Evolutionary conservation across 1,140 invertebrate species (phyloP).

Genomic region (Drosophila varians): DNA sequence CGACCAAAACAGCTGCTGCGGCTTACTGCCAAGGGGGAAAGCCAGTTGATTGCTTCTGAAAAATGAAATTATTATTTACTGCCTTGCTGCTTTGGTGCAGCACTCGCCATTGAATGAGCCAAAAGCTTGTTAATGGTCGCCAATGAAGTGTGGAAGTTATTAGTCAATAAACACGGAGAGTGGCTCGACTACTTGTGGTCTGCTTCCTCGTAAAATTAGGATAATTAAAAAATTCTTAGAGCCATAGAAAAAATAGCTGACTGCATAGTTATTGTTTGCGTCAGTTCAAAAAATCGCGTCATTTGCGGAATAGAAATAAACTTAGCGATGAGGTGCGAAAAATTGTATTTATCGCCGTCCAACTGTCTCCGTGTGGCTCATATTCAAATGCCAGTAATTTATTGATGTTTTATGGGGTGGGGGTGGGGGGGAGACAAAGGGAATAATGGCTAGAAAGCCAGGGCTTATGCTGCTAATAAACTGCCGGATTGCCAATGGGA

Average conservation of each 20-base stretch:
- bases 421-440: constrained; percentile 6
- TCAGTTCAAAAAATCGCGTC: background rate
- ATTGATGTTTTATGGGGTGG: constrained; percentile 49
- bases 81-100: background rate
- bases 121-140: constrained; percentile 8
- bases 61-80: constrained; percentile 29
- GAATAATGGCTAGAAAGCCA: constrained; percentile 14
- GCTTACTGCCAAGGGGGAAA: background rate
- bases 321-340: constrained; percentile 46
- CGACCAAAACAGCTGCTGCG: constrained; percentile 9
- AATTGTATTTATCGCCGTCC: constrained; percentile 52
- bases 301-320: background rate
- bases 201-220: constrained; percentile 9
- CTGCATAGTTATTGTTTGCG: too few relatives aligned
- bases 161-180: constrained; percentile 24
- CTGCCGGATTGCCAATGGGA: constrained; percentile 45
- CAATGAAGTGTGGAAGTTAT: constrained; percentile 17
- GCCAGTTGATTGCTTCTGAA: constrained; percentile 25
- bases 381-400: constrained; percentile 42
- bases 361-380: constrained; percentile 11
- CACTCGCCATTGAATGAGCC: constrained; percentile 1
- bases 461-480: constrained; percentile 61
- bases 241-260: background rate
- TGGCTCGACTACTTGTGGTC: constrained; percentile 9
- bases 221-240: constrained; percentile 16